Percentiles rank a stretch among this genome's conserved stretches.
phyloP scores from a whole-genome alignment of 2,888 invertebrate species.

The Yponomeuta sedellus region DNA sequence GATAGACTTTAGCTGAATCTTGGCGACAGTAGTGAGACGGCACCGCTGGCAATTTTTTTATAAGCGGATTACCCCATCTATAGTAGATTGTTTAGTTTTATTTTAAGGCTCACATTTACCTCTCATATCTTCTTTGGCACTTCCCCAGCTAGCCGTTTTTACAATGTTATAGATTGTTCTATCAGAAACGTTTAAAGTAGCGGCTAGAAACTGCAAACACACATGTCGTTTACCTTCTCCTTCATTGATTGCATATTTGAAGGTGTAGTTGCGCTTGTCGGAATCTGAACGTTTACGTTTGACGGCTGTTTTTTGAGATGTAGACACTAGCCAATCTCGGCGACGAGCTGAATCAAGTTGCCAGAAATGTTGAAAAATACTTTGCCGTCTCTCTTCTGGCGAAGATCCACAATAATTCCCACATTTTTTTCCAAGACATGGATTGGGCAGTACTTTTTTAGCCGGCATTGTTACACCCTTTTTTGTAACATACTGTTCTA shows the following conservation, averaged over 20 bases:
- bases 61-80: conserved; percentile 19
- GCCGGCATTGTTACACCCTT: not conserved
- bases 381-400: conserved; percentile 19
- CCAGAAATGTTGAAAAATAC: conserved; percentile 22
- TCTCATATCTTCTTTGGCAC: conserved; percentile 20
- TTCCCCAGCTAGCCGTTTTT: conserved; percentile 1
- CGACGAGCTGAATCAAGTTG: conserved; percentile 13
- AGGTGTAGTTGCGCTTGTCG: conserved; percentile 8
- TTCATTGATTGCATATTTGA: conserved; percentile 13
- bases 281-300: conserved; percentile 21
- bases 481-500: not conserved
- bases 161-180: conserved; percentile 16
- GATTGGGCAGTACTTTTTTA: conserved; percentile 11
- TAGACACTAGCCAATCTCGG: conserved; percentile 20
- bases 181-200: conserved; percentile 9
- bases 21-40: conserved; percentile 29
- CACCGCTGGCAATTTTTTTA: conserved; percentile 23
- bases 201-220: not conserved
- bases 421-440: conserved; percentile 24
- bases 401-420: conserved; percentile 22
- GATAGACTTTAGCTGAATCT: conserved; percentile 20
- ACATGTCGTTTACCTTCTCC: conserved; percentile 13
- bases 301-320: conserved; percentile 17
- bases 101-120: conserved; percentile 24
- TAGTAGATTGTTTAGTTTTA: conserved; percentile 18